A percentile compares a stretch with the other conserved stretches of the same genome.
Evolutionary conservation across 1,140 invertebrate species (phyloP).

Genomic region (fruit fly (Drosophila melanogaster)): Release_6_plus_ISO1_MT NT_033777.3:25901001-25901500

Average conservation of each 20-base stretch:
- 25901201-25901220: slow-evolving; percentile 85
- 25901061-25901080: slow-evolving; percentile 88
- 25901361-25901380: slow-evolving; percentile 40
- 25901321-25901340: slow-evolving; percentile 65
- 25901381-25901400: slow-evolving; percentile 75
- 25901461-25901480: slow-evolving; percentile 84
- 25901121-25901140: slow-evolving; percentile 88
- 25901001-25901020: slow-evolving; percentile 84
- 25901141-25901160: slow-evolving; percentile 89
- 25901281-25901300: slow-evolving; percentile 86
- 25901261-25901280: slow-evolving; percentile 88
- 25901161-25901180: slow-evolving; percentile 88
- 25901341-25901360: slow-evolving; percentile 18
- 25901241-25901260: slow-evolving; percentile 86
- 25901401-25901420: slow-evolving; percentile 42
- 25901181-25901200: slow-evolving; percentile 74
- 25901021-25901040: slow-evolving; percentile 88
- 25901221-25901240: slow-evolving; percentile 86
- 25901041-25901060: slow-evolving; percentile 91
- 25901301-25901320: slow-evolving; percentile 87
- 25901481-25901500: slow-evolving; percentile 45
- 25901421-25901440: slow-evolving; percentile 59
- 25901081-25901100: slow-evolving; percentile 85
- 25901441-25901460: slow-evolving; percentile 69
- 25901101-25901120: slow-evolving; percentile 78